Evolutionary conservation across 2,797 vertebrate genomes (phyloP), one percentile per base, ranked within the genome.

Genomic region (Peromyscus nudipes): DNA sequence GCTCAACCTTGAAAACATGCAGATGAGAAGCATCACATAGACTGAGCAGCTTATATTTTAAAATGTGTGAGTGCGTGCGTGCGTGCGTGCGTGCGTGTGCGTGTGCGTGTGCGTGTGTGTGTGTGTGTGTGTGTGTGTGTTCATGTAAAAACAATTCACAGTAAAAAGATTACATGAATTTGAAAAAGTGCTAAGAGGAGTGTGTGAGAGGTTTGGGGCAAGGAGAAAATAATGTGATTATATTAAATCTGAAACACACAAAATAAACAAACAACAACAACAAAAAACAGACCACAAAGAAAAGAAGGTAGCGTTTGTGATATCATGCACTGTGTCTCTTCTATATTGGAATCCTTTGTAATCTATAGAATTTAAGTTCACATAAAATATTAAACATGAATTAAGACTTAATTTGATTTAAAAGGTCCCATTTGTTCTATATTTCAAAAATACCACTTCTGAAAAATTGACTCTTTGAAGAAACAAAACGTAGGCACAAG

Each of bases 301-400:
- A 83, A 62, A 73, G 11, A 75, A n/a, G 69, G 55, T 60, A 71
- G 23, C 29, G 77, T 17, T 4, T 76, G 23, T 95, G 71, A 82
- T 91, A 73, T 96, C 80, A 96, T 27, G 31, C 6, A 37, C 4
- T 21, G 0, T 88, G 14, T 67, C 37, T 55, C 4, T 60, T 91
- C 52, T 82, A 10, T 77, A 77, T 25, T 57, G 34, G 91, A 0
- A 73, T n/a, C 64, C 65, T 79, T 2, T 55, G 0, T 87, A 55
- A 4, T 25, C 31, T 84, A 13, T 34, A 79, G 9, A 90, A 71
- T 83, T 92, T 71, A 85, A 65, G 34, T 40, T 89, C 52, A 79
- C 3, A 80, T 57, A 92, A 94, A 86, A 96, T 37, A 12, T n/a
- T 65, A 89, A 84, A 52, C 40, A 73, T 37, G 77, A 80, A 69